These are phyloP conservation scores for Sciurus niger DNA, from an alignment of 2,113 vertebrate species.

Conservation along the genomic window DNA sequence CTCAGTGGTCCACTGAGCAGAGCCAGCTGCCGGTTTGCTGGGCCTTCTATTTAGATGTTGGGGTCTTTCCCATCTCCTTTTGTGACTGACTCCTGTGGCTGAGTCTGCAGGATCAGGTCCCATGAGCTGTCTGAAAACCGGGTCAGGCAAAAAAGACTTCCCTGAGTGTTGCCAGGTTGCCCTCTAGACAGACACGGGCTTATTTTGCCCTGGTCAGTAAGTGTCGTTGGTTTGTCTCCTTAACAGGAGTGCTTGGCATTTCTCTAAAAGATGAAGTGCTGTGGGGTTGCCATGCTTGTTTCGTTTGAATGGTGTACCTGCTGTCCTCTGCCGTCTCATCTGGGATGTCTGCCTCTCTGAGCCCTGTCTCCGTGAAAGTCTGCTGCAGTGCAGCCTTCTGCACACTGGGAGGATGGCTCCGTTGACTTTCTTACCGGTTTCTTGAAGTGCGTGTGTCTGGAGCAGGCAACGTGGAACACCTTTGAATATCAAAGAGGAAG, in stretches of 20 bases:
- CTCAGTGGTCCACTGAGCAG: neutral
- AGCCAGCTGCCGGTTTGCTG: neutral
- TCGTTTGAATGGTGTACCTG: too few relatives aligned
- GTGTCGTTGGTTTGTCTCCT: neutral
- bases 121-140: neutral
- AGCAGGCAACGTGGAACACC: neutral
- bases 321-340: too few relatives aligned
- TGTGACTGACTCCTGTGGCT: neutral
- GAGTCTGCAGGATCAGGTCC: neutral
- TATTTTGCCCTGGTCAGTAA: neutral
- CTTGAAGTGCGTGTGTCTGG: neutral
- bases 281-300: too few relatives aligned
- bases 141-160: neutral
- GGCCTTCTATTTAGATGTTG: neutral
- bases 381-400: too few relatives aligned
- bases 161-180: neutral
- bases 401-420: too few relatives aligned
- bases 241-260: constrained; percentile 20
- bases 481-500: neutral
- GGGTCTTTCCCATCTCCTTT: neutral
- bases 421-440: neutral
- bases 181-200: neutral
- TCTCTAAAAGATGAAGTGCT: neutral
- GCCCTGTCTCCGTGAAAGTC: too few relatives aligned
- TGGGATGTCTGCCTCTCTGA: too few relatives aligned